These are phyloP conservation scores for Zaprionus ghesquierei DNA, from an alignment of 1,140 invertebrate genomes.

Conservation along the genomic window DNA sequence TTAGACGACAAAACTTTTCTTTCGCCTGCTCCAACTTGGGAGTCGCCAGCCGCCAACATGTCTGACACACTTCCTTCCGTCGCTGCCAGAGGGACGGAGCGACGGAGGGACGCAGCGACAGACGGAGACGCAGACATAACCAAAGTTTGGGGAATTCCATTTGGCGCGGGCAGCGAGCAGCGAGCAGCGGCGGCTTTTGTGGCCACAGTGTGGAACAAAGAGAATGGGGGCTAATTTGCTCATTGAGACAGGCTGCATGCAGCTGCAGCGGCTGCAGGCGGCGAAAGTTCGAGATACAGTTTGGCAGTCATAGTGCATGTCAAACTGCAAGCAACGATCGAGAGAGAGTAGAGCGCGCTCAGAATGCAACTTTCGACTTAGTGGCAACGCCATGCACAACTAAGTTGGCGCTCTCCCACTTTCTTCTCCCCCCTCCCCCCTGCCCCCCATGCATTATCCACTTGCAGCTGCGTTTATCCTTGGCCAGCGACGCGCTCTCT, in stretches of 20 bases:
- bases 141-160: background rate
- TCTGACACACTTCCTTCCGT: slow-evolving; percentile 59
- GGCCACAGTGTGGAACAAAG: background rate
- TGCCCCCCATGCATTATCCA: background rate
- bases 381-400: background rate
- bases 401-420: background rate
- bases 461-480: background rate
- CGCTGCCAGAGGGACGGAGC: background rate
- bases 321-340: slow-evolving; percentile 6
- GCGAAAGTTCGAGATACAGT: slow-evolving; percentile 5
- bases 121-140: background rate
- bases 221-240: slow-evolving; percentile 8
- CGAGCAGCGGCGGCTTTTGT: too few species aligned
- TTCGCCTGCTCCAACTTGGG: slow-evolving; percentile 1
- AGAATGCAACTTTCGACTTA: background rate
- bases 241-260: background rate
- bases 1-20: slow-evolving; percentile 41
- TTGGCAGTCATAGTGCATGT: background rate
- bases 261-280: background rate
- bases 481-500: slow-evolving; percentile 4
- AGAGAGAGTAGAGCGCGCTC: background rate
- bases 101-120: background rate
- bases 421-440: background rate
- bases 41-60: slow-evolving; percentile 14
- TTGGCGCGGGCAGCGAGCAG: background rate